A percentile compares a stretch with the other conserved stretches of the same genome.
Conservation (phyloP, 2,797 vertebrate species). For the Oreochromis mossambicus region DNA sequence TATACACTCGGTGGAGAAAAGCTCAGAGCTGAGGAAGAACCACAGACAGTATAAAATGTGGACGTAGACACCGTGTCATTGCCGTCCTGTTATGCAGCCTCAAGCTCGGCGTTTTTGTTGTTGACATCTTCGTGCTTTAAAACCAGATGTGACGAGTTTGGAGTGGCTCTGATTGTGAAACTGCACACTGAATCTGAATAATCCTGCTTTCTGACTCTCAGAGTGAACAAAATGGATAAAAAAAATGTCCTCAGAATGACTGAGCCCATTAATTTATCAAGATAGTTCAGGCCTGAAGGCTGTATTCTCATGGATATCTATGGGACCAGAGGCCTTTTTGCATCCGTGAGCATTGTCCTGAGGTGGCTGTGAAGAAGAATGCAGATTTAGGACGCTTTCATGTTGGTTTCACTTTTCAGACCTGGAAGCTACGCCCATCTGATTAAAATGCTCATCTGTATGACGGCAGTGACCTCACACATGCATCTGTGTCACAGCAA, state of each 20-base stretch:
- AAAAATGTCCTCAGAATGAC: background rate
- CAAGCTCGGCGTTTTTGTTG: background rate
- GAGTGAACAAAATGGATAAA: background rate
- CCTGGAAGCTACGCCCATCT: background rate
- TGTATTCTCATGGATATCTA: background rate
- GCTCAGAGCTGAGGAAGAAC: background rate
- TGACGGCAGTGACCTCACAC: background rate
- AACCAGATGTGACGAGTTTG: background rate
- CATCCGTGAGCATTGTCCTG: background rate
- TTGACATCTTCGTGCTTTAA: background rate
- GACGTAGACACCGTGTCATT: background rate
- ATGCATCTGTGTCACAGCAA: background rate
- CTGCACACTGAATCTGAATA: background rate
- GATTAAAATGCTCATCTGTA: background rate
- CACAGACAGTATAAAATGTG: background rate
- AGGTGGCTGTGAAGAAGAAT: background rate
- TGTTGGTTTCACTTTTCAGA: background rate
- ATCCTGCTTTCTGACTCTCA: background rate
- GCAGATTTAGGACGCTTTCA: background rate
- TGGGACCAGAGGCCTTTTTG: background rate
- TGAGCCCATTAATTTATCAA: rapidly evolving
- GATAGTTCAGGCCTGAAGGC: background rate
- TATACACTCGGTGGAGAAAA: background rate
- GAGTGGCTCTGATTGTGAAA: background rate
- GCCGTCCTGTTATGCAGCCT: background rate